Evolutionary conservation across 2,113 vertebrate species (phyloP).

Genomic region (Chaetops frenatus): DNA sequence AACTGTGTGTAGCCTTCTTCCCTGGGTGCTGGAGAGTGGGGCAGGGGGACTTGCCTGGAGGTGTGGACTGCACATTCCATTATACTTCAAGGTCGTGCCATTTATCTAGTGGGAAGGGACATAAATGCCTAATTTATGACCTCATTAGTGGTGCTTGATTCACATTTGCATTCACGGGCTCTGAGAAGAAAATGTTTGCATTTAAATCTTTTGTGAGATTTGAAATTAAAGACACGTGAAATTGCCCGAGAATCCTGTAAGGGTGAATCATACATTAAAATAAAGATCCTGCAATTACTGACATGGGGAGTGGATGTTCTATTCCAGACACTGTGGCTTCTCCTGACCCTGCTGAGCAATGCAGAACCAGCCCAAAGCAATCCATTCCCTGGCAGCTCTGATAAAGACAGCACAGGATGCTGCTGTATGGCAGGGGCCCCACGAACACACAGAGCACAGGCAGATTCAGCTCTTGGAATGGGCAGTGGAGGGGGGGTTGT

Average conservation of each 20-base stretch:
- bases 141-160: not conserved
- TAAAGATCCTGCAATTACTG: not conserved
- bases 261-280: not conserved
- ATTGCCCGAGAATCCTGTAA: not conserved
- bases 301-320: not conserved
- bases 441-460: not conserved
- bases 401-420: rapidly evolving
- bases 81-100: not conserved
- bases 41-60: not conserved
- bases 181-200: not conserved
- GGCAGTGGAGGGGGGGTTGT: not conserved
- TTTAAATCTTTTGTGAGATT: not conserved
- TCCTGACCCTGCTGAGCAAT: not conserved
- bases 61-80: not conserved
- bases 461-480: not conserved
- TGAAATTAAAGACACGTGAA: not conserved
- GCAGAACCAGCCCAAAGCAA: not conserved
- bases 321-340: not conserved
- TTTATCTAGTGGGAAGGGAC: not conserved
- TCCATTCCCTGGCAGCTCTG: not conserved
- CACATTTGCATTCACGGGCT: not conserved
- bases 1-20: not conserved
- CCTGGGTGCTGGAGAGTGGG: not conserved
- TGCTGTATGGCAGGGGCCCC: not conserved
- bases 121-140: not conserved